phyloP scores from a whole-genome alignment of 1,140 invertebrate species.

The Latrodectus geometricus region DNA sequence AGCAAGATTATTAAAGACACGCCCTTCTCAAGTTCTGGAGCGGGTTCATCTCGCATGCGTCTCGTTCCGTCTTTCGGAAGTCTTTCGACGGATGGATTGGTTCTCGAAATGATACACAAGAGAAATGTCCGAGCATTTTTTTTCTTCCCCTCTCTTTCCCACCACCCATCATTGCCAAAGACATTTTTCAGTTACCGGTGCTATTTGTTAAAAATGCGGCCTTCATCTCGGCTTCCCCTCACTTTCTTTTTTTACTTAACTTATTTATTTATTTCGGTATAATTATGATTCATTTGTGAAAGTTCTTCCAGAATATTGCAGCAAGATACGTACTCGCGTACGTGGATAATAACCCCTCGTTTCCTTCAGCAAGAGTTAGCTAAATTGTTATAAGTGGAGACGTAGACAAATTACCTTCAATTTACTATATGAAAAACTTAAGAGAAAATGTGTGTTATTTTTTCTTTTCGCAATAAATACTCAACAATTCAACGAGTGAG shows the following conservation, averaged over 20 bases:
- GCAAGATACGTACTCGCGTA: constrained; percentile 2
- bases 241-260: neutral
- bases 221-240: neutral
- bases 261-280: constrained; percentile 29
- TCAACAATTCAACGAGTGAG: no score
- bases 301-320: constrained; percentile 12
- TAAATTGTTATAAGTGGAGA: constrained; percentile 25
- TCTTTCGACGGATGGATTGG: constrained; percentile 35
- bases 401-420: constrained; percentile 24
- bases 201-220: constrained; percentile 49
- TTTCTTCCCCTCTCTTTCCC: neutral
- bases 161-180: neutral
- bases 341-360: constrained; percentile 24
- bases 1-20: constrained; percentile 49
- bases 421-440: neutral
- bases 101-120: constrained; percentile 52
- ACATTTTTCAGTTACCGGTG: constrained; percentile 41
- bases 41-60: neutral
- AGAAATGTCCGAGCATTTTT: constrained; percentile 29
- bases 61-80: neutral
- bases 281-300: constrained; percentile 52
- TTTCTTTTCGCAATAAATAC: no score
- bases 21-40: constrained; percentile 1
- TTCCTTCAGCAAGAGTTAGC: constrained; percentile 6
- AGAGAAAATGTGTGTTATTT: neutral